These are phyloP conservation scores for Heliangelus exortis DNA, from an alignment of 2,797 vertebrate species.

Conservation along the genomic window DNA sequence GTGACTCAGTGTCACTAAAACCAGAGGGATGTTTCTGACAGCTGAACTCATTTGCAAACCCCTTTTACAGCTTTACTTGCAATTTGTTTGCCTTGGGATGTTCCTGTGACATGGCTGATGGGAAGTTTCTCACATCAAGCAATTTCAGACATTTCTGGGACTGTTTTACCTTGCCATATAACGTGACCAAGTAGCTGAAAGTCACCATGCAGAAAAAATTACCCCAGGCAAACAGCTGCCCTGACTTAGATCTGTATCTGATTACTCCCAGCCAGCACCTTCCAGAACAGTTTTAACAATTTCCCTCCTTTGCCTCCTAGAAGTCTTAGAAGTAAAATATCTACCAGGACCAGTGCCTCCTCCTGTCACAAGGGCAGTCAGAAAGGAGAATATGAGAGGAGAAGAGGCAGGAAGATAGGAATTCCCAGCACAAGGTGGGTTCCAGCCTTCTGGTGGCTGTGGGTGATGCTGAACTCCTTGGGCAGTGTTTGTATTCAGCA, in stretches of 20 bases:
- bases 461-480: background rate
- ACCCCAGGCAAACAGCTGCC: background rate
- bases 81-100: background rate
- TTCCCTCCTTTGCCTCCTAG: background rate
- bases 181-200: background rate
- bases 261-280: background rate
- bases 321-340: background rate
- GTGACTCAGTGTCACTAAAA: background rate
- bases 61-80: background rate
- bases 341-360: background rate
- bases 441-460: background rate
- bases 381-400: background rate
- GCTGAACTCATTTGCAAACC: background rate
- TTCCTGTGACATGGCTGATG: background rate
- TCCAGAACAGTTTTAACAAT: background rate
- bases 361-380: background rate
- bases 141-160: background rate
- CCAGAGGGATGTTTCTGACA: background rate
- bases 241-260: background rate
- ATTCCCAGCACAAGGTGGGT: background rate
- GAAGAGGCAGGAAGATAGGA: background rate
- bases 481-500: too few relatives aligned
- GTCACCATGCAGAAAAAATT: background rate
- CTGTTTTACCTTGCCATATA: background rate
- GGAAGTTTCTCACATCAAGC: background rate